Evolutionary conservation across 2,113 vertebrate genomes (phyloP).

Genomic region (Setophaga coronata): DNA sequence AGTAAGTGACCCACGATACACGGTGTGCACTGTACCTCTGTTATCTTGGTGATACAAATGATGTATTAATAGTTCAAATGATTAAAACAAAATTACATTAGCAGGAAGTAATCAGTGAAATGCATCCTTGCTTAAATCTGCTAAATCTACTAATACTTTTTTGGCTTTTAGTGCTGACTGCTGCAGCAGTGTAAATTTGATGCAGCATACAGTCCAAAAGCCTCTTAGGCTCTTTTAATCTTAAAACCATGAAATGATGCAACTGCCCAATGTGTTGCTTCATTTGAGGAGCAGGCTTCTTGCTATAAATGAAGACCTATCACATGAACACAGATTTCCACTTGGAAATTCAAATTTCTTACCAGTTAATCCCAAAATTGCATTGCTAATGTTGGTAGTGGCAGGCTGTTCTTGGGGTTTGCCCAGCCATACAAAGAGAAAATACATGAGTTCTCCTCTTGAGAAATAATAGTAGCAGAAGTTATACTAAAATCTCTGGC

Average conservation of each 20-base stretch:
- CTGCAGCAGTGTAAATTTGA: constrained; percentile 45
- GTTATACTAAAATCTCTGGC: background rate
- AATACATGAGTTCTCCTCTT: background rate
- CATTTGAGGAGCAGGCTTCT: background rate
- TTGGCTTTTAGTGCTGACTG: constrained; percentile 43
- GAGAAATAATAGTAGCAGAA: background rate
- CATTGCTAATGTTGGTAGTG: background rate
- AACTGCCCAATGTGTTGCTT: background rate
- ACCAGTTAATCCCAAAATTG: background rate
- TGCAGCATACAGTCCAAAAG: constrained; percentile 37
- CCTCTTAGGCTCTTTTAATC: constrained; percentile 59
- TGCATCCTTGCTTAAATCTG: constrained; percentile 55
- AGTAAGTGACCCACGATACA: background rate
- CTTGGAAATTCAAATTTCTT: background rate
- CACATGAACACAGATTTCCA: background rate
- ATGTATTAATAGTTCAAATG: constrained; percentile 9
- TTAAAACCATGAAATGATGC: constrained; percentile 23
- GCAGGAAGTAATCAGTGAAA: constrained; percentile 67
- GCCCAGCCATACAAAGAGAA: background rate
- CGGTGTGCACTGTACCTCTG: background rate
- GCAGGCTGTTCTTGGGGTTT: background rate
- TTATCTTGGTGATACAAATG: background rate
- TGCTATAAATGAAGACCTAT: background rate
- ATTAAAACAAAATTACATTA: constrained; percentile 55
- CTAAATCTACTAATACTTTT: constrained; percentile 48